Conservation (phyloP, 2,888 invertebrate genomes). For the Nezara viridula region DNA sequence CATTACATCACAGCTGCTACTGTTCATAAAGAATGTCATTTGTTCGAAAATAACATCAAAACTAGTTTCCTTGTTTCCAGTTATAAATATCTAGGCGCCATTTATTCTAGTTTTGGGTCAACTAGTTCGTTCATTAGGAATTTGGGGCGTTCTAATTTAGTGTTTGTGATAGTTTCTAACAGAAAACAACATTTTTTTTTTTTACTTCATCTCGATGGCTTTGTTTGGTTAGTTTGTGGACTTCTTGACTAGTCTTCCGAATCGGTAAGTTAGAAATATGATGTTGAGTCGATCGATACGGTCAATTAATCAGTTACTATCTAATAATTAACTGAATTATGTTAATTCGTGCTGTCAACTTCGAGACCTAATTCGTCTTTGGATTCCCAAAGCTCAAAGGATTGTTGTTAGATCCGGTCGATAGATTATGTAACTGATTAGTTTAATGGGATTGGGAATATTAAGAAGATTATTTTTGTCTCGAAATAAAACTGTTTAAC, state of each 20-base stretch:
- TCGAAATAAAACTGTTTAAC: neutral
- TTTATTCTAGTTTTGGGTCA: neutral
- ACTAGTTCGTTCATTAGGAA: conserved; percentile 22
- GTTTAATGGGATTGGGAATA: neutral
- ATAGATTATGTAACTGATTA: neutral
- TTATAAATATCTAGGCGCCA: conserved; percentile 42
- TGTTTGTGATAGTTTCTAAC: conserved; percentile 7
- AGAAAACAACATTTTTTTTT: neutral
- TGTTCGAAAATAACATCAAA: neutral
- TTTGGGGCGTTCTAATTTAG: conserved; percentile 9
- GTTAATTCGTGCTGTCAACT: neutral
- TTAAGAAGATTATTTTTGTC: neutral
- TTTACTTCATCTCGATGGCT: neutral
- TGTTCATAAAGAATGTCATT: neutral
- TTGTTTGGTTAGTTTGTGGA: neutral
- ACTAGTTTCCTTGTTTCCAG: neutral
- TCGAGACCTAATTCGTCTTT: neutral
- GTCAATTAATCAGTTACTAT: neutral
- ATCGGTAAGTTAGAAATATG: neutral
- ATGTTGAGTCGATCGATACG: neutral
- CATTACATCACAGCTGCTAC: neutral
- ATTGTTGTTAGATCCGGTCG: neutral
- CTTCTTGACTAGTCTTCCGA: neutral
- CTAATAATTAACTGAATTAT: conserved; percentile 13
- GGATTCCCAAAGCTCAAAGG: neutral